phyloP scores from a whole-genome alignment of 2,888 invertebrate species.

The Microctonus hyperodae region DNA sequence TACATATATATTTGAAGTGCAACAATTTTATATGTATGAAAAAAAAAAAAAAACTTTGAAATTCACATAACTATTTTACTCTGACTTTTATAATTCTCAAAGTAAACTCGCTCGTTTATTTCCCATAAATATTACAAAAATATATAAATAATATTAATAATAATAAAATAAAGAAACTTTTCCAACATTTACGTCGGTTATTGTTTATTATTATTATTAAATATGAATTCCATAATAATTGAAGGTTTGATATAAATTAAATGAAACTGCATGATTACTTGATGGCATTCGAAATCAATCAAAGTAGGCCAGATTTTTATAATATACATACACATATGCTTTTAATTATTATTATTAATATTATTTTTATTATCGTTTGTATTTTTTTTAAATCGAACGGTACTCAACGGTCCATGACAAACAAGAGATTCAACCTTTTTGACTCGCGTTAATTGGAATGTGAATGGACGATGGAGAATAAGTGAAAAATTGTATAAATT shows the following conservation, averaged over 20 bases:
- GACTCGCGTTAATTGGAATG: conserved; percentile 5
- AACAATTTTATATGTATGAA: neutral
- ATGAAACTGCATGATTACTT: neutral
- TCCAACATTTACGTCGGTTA: neutral
- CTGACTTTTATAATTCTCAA: neutral
- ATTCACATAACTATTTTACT: neutral
- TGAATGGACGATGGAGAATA: neutral
- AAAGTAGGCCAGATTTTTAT: neutral
- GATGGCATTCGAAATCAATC: neutral
- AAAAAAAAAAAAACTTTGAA: neutral
- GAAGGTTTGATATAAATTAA: neutral
- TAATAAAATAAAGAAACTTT: neutral
- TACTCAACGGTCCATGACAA: neutral
- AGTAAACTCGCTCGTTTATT: neutral
- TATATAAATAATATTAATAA: neutral
- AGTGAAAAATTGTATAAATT: neutral
- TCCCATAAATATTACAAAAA: neutral
- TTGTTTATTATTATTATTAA: neutral
- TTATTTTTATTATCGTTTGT: neutral
- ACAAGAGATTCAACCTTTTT: conserved; percentile 1
- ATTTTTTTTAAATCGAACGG: conserved; percentile 12
- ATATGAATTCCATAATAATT: neutral
- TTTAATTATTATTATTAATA: neutral
- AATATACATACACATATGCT: neutral
- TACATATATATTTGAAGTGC: conserved; percentile 1